Evolutionary conservation across 2,797 vertebrate genomes (phyloP).

Genomic region (Trachurus trachurus): DNA sequence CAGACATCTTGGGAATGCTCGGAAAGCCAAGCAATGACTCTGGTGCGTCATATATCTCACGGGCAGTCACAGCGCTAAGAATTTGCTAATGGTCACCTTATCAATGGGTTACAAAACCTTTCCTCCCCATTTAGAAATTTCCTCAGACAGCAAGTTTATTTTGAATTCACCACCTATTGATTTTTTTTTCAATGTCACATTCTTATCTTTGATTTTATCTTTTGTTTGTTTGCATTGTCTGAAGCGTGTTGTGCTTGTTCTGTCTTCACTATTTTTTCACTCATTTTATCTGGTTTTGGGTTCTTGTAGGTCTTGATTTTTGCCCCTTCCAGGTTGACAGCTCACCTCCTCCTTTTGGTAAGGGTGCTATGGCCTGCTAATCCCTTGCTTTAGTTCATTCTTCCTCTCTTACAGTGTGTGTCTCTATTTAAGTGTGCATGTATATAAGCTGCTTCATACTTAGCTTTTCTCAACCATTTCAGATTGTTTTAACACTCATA

Average conservation of each 20-base stretch:
- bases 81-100: conserved; percentile 51
- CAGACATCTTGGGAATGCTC: conserved; percentile 98
- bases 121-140: conserved; percentile 46
- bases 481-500: conserved; percentile 67
- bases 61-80: conserved; percentile 65
- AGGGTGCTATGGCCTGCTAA: conserved; percentile 91
- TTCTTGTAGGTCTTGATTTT: conserved; percentile 99
- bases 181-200: conserved; percentile 55
- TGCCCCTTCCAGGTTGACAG: conserved; percentile 99
- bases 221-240: conserved; percentile 79
- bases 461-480: conserved; percentile 59
- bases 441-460: conserved; percentile 62
- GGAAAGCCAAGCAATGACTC: conserved; percentile 94
- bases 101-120: conserved; percentile 38
- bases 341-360: conserved; percentile 99
- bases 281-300: conserved; percentile 99
- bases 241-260: conserved; percentile 75
- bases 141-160: conserved; percentile 54
- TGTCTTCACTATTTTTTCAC: conserved; percentile 90
- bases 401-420: conserved; percentile 71
- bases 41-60: conserved; percentile 87
- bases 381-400: conserved; percentile 87
- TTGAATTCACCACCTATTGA: conserved; percentile 54
- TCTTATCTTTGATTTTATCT: conserved; percentile 72
- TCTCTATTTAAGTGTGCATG: conserved; percentile 72